Evolutionary conservation across 2,113 vertebrate genomes (phyloP), one percentile per base, ranked within the genome.

Genomic region (Polyodon spathula): DNA sequence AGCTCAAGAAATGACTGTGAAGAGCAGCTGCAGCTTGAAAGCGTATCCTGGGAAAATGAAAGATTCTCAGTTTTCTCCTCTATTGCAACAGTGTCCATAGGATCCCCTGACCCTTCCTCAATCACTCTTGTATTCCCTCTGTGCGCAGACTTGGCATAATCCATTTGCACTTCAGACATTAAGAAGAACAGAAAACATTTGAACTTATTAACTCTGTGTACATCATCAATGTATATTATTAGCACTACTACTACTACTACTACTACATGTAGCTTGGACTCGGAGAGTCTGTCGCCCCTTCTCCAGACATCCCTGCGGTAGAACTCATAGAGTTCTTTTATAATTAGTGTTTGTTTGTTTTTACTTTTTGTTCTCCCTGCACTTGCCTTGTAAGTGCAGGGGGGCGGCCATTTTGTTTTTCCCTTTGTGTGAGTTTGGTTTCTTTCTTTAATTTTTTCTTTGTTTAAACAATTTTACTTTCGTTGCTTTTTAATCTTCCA

Each of bases 101-200:
- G 8, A 27, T 27, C 27, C 27, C 3, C 27, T 27, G 27, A 27
- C 27, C 27, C 27, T 27, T n/a, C 4, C 14, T 63, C 46, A 27
- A n/a, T 54, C 14, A 67, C 48, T 58, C 58, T 58, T 52, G 58
- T 14, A 39, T 55, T 48, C 11, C 11, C 61, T 10, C 68, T 58
- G 48, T 54, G 58, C 17, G 48, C 40, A 3, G 3, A 56, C 27
- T 65, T 63, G 53, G 52, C 54, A 48, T 68, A 54, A 16, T 39
- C 39, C 1, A 60, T 8, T 44, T 68, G 65, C 16, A 69, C 69
- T 76, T 68, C 27, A 11, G 15, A 52, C 10, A 54, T 60, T 42
- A 62, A 50, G 27, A 58, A 48, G 14, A 63, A 61, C 12, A 17
- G 14, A 60, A 51, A 40, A 11, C 9, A 39, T 1, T 46, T 54